Evolutionary conservation across 1,140 invertebrate species (phyloP).

Genomic region (Ips nitidus): DNA sequence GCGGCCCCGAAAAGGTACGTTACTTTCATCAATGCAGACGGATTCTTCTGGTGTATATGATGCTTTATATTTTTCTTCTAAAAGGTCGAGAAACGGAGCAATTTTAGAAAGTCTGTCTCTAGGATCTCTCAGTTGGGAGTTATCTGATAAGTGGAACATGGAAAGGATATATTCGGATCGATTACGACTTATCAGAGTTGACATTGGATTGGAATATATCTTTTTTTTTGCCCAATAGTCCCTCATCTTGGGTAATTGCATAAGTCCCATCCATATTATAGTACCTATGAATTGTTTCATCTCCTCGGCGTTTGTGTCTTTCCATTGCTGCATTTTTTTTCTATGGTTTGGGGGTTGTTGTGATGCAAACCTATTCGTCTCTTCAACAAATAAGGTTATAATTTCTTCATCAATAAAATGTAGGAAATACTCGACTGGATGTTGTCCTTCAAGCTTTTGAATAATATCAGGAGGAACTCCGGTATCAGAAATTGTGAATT

Average conservation of each 20-base stretch:
- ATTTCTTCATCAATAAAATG: not conserved
- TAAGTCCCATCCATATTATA: slow-evolving; percentile 7
- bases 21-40: slow-evolving; percentile 24
- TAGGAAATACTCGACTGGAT: slow-evolving; percentile 1
- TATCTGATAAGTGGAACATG: slow-evolving; percentile 6
- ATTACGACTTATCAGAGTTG: slow-evolving; percentile 1
- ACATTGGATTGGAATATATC: slow-evolving; percentile 5
- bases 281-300: not conserved
- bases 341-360: not conserved
- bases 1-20: slow-evolving; percentile 25
- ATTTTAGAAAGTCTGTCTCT: slow-evolving; percentile 3
- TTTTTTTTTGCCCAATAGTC: slow-evolving; percentile 1
- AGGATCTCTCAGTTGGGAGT: not conserved
- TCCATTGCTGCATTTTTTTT: not conserved
- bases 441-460: not conserved
- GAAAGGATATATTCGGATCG: slow-evolving; percentile 9
- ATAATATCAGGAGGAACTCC: not conserved
- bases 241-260: not conserved
- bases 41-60: slow-evolving; percentile 3
- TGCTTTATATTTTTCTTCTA: not conserved
- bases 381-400: not conserved
- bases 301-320: slow-evolving; percentile 1
- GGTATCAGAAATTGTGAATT: not conserved
- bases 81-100: not conserved
- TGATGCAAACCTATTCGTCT: slow-evolving; percentile 4